These are phyloP conservation scores for Aplochiton taeniatus DNA, from an alignment of 2,797 vertebrate species.

Conservation along the genomic window DNA sequence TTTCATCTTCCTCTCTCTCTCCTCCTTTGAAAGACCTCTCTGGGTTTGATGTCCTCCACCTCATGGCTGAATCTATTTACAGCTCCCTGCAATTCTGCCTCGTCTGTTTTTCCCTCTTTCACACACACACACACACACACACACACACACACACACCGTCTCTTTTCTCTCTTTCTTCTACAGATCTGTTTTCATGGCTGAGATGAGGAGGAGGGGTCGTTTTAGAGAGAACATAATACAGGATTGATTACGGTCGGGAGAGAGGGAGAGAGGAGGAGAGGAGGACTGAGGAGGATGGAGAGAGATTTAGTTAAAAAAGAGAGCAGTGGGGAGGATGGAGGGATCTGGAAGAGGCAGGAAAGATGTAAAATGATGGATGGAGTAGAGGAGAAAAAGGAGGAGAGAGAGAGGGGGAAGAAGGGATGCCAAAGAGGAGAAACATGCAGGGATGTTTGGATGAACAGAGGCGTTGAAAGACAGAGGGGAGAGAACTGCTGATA, in stretches of 20 bases:
- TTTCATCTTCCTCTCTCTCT: neutral
- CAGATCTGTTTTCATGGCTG: neutral
- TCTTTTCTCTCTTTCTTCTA: neutral
- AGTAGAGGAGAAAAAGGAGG: neutral
- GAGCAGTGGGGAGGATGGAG: neutral
- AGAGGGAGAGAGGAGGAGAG: neutral
- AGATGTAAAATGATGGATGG: neutral
- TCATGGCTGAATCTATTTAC: neutral
- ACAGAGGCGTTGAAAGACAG: neutral
- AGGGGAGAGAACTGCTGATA: neutral
- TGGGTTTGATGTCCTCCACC: slow-evolving; percentile 3
- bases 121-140: too few relatives aligned
- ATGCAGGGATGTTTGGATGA: too few relatives aligned
- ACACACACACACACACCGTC: too few relatives aligned
- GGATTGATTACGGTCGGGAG: neutral
- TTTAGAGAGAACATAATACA: neutral
- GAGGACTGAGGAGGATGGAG: neutral
- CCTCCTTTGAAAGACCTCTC: neutral
- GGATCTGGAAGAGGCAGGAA: neutral
- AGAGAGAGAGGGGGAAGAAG: neutral
- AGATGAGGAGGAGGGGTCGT: neutral
- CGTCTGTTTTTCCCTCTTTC: neutral
- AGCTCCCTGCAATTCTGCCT: neutral
- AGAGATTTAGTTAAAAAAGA: neutral
- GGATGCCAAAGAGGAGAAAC: neutral